Conservation (phyloP, 2,113 vertebrate genomes). For the Oncorhynchus clarkii region DNA sequence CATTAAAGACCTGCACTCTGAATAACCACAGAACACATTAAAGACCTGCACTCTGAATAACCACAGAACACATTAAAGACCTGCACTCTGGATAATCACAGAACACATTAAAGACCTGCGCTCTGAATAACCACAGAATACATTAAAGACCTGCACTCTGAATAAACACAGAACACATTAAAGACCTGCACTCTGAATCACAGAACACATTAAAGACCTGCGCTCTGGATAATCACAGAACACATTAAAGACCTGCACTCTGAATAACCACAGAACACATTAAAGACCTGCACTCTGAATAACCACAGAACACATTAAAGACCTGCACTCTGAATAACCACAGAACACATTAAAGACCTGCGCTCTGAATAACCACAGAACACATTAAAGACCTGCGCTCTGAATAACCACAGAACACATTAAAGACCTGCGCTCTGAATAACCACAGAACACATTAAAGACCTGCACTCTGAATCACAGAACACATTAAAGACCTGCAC, state of each 20-base stretch:
- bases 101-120: too few species aligned
- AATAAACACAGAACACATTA: too few species aligned
- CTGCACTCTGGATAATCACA: too few species aligned
- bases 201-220: too few species aligned
- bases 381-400: constrained; percentile 68
- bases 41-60: constrained; percentile 65
- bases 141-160: too few species aligned
- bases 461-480: constrained; percentile 61
- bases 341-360: constrained; percentile 62
- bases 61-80: too few species aligned
- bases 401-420: constrained; percentile 39
- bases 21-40: constrained; percentile 50
- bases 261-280: constrained; percentile 50
- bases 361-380: constrained; percentile 38
- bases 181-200: too few species aligned
- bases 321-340: constrained; percentile 62
- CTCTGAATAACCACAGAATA: too few species aligned
- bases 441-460: constrained; percentile 60
- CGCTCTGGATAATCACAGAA: neutral
- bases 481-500: too few species aligned
- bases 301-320: constrained; percentile 46
- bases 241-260: constrained; percentile 64
- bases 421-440: constrained; percentile 67
- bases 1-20: constrained; percentile 64
- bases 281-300: constrained; percentile 69